Base-by-base conservation (phyloP, 2,113 vertebrate species). In the Charina bottae region DNA sequence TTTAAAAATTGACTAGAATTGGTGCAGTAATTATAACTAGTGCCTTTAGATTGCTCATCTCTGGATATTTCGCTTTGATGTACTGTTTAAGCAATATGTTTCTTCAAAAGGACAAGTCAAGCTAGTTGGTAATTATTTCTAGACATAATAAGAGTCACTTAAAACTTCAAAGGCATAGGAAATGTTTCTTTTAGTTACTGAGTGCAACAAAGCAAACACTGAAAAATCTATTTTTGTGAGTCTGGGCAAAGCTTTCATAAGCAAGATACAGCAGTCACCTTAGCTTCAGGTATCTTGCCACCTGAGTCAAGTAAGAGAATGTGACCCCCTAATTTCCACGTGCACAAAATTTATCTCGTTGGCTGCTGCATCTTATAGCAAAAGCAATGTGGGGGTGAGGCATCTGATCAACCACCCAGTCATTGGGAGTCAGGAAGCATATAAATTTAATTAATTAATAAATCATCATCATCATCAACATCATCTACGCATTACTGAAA, bases 21-120 rank as follows among this genome's bases (percentile, higher is more conserved):
- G 91, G 94, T 55, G 64, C 92, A 94, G 92, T 42, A 97, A 93
- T 94, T 93, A 94, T 21, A 93, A 37, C 91, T 90, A 62, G 4
- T 6, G 49, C 87, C 95, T 95, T 93, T 86, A 83, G 33, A 90
- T 89, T 84, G 88, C 90, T 87, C 53, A 93, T 83, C 93, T 95
- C 58, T 90, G 17, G 92, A 95, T 33, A 92, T 94, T 96, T 95
- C 87, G 90, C 94, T 94, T 95, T 88, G 72, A 89, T 95, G 92
- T 53, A 92, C 59, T 94, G 94, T 95, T 93, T 95, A 94, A 95
- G 93, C 9, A 21, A 0, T 85, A 68, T 83, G n/a, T 78, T 88
- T 95, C 93, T 96, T 96, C 93, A 96, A 96, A 95, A 91, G 83
- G 92, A 28, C 37, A 91, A 90, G 90, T 12, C 89, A 93, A 94